These are phyloP conservation scores for Antheraea mylitta DNA, from an alignment of 1,140 invertebrate genomes.

Conservation along the genomic window DNA sequence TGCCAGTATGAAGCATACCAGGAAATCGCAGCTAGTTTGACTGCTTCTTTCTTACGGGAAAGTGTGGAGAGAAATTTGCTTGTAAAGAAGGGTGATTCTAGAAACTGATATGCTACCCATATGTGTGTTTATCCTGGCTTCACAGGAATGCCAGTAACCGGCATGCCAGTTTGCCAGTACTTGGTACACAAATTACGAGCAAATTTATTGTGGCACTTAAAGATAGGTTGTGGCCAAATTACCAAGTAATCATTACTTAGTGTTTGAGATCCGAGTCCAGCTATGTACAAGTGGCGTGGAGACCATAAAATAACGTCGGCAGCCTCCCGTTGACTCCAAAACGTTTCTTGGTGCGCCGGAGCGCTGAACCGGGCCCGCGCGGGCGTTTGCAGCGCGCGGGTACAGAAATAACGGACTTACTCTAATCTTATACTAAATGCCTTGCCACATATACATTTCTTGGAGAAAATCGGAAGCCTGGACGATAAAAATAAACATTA, in stretches of 20 bases:
- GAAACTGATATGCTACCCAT: too few species aligned
- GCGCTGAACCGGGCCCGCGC: conserved; percentile 55
- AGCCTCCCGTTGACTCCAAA: conserved; percentile 33
- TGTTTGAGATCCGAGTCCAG: neutral
- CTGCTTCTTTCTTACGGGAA: too few species aligned
- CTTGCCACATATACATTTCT: conserved; percentile 24
- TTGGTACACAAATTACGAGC: too few species aligned
- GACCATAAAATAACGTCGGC: conserved; percentile 27
- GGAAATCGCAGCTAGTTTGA: too few species aligned
- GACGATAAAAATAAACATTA: neutral
- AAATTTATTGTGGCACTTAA: neutral
- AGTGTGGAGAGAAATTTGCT: too few species aligned
- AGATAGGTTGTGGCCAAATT: neutral
- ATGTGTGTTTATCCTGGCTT: too few species aligned
- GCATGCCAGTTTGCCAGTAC: neutral
- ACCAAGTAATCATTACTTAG: neutral
- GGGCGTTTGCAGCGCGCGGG: conserved; percentile 67
- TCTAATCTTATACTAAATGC: conserved; percentile 41
- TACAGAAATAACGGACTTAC: conserved; percentile 65
- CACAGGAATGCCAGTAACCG: too few species aligned
- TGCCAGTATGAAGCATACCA: too few species aligned
- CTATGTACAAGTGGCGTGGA: conserved; percentile 10
- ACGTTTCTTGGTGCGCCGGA: conserved; percentile 61
- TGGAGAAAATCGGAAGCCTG: too few species aligned
- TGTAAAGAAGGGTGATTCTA: too few species aligned